phyloP scores from a whole-genome alignment of 2,888 invertebrate genomes.

The Cremastobaeus sp. region DNA sequence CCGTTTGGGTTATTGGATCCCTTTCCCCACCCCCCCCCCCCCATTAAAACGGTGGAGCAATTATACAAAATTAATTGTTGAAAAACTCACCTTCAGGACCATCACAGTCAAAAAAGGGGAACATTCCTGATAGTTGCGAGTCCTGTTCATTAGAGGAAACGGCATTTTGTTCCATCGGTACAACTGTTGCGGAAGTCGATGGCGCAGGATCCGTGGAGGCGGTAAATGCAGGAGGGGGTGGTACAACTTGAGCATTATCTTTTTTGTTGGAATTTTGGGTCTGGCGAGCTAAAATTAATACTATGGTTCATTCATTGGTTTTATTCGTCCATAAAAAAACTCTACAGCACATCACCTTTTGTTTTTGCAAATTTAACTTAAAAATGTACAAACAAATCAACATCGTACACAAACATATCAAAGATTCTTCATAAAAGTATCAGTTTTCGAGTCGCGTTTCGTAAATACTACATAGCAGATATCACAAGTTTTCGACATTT shows the following conservation, averaged over 20 bases:
- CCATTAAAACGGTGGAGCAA: too few species aligned
- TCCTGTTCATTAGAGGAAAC: slow-evolving; percentile 24
- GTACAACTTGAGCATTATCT: slow-evolving; percentile 15
- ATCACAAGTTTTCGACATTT: slow-evolving; percentile 19
- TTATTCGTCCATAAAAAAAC: slow-evolving; percentile 22
- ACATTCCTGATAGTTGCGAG: slow-evolving; percentile 36
- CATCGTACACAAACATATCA: background rate
- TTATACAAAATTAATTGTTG: background rate
- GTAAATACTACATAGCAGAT: slow-evolving; percentile 1
- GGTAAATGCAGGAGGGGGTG: slow-evolving; percentile 21
- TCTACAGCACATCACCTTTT: slow-evolving; percentile 33
- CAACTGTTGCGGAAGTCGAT: slow-evolving; percentile 30
- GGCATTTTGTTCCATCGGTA: slow-evolving; percentile 20
- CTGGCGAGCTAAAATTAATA: slow-evolving; percentile 33
- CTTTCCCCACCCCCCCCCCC: too few species aligned
- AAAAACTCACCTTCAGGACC: slow-evolving; percentile 24
- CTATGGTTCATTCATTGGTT: slow-evolving; percentile 11
- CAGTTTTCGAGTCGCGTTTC: slow-evolving; percentile 25
- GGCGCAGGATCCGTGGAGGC: slow-evolving; percentile 22
- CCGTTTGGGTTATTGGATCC: too few species aligned
- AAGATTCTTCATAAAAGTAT: slow-evolving; percentile 1
- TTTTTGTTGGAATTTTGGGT: slow-evolving; percentile 26
- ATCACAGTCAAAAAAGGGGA: slow-evolving; percentile 33
- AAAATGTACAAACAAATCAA: background rate
- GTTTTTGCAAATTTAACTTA: background rate